Percentiles rank a stretch among this genome's conserved stretches.
Conservation (phyloP, 2,888 invertebrate genomes). For the Hydraecia micacea region DNA sequence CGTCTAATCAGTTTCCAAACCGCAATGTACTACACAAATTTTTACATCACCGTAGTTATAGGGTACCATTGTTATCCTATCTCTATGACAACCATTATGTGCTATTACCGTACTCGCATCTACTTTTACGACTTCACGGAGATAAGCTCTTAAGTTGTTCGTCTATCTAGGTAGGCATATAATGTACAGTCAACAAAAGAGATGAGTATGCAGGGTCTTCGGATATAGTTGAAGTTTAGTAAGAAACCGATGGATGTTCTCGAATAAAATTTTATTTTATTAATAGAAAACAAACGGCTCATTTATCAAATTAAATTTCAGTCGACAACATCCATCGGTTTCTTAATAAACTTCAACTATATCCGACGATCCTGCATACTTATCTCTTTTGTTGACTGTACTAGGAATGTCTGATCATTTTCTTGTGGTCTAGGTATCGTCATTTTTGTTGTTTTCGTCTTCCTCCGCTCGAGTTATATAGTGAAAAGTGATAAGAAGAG, state of each 20-base stretch:
- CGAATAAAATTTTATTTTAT: too few species aligned
- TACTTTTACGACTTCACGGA: slow-evolving; percentile 42
- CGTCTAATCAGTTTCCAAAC: not conserved
- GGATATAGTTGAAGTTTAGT: too few species aligned
- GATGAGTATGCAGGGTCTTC: too few species aligned
- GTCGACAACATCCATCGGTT: too few species aligned
- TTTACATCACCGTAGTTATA: slow-evolving; percentile 13
- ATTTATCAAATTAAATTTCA: too few species aligned
- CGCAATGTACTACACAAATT: slow-evolving; percentile 5
- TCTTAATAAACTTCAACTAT: too few species aligned
- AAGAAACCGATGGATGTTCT: too few species aligned
- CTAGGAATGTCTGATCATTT: not conserved
- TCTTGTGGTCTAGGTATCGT: not conserved
- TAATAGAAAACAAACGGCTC: too few species aligned
- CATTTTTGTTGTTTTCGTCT: not conserved
- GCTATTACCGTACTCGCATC: slow-evolving; percentile 46
- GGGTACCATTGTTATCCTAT: slow-evolving; percentile 18
- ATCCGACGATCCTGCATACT: too few species aligned
- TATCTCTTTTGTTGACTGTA: too few species aligned
- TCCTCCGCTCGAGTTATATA: not conserved
- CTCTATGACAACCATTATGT: slow-evolving; percentile 38
- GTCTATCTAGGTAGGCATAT: slow-evolving; percentile 5
- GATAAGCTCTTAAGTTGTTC: slow-evolving; percentile 41
- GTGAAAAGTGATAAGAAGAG: not conserved
- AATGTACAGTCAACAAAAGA: too few species aligned